Percentiles rank a stretch among this genome's conserved stretches.
phyloP scores from a whole-genome alignment of 2,797 vertebrate species.

The Molossus molossus region DNA sequence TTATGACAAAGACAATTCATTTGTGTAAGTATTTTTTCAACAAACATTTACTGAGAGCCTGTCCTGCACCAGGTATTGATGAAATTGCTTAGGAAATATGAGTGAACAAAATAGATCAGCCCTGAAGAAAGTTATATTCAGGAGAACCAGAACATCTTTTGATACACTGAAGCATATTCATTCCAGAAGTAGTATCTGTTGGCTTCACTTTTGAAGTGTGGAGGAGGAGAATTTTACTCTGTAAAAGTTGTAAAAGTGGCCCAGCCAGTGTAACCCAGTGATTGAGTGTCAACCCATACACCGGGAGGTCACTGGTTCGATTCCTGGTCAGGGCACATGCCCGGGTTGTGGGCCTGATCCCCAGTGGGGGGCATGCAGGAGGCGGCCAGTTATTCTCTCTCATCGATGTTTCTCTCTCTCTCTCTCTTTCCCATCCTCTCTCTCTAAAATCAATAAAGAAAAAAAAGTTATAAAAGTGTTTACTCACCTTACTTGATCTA shows the following conservation, averaged over 20 bases:
- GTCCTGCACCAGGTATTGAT: background rate
- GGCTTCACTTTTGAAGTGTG: background rate
- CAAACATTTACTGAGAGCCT: background rate
- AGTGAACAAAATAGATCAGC: background rate
- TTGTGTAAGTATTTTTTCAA: background rate
- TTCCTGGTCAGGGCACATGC: no score
- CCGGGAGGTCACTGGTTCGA: no score
- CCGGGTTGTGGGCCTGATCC: no score
- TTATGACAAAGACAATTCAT: background rate
- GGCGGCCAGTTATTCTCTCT: no score
- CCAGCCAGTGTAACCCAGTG: no score
- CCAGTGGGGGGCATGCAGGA: no score
- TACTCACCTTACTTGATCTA: background rate
- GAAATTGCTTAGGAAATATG: background rate
- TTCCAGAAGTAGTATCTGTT: background rate
- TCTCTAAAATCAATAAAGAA: no score
- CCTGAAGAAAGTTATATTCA: background rate
- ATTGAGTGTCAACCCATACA: no score
- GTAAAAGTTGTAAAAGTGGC: background rate
- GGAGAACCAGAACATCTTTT: background rate
- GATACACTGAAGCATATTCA: background rate
- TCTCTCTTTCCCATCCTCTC: no score
- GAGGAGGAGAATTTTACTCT: background rate
- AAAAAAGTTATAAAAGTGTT: background rate
- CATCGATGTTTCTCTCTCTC: no score